A percentile compares a stretch with the other conserved stretches of the same genome.
These are phyloP conservation scores for Aspidiotus destructor DNA, from an alignment of 2,888 invertebrate species.

Conservation along the genomic window DNA sequence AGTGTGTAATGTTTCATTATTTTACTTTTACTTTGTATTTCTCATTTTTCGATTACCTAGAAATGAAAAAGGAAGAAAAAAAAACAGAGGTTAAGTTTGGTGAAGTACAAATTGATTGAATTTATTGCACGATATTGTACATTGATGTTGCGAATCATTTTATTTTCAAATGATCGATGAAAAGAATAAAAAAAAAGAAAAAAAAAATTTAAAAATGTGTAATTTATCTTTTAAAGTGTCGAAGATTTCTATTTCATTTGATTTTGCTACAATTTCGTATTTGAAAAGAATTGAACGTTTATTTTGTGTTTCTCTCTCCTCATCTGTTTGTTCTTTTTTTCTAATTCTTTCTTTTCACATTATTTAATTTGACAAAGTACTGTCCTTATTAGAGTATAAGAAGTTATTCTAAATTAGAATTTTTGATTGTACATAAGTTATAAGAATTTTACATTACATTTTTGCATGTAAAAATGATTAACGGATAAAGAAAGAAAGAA, in stretches of 20 bases:
- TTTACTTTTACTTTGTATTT: neutral
- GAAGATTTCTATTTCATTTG: too few species aligned
- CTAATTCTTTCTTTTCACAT: neutral
- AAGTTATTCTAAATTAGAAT: conserved; percentile 27
- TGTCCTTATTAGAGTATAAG: conserved; percentile 14
- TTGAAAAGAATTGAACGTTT: conserved; percentile 12
- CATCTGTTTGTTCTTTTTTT: conserved; percentile 1
- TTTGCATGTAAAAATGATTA: conserved; percentile 29
- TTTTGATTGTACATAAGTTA: conserved; percentile 22
- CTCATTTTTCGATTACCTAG: neutral
- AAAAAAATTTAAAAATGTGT: too few species aligned
- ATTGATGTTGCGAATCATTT: neutral
- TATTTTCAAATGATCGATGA: neutral
- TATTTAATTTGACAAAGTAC: conserved; percentile 13
- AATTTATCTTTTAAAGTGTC: too few species aligned
- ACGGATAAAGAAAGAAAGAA: conserved; percentile 14
- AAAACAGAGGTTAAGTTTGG: neutral
- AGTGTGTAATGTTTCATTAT: neutral
- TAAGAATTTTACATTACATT: conserved; percentile 23
- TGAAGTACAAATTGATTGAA: conserved; percentile 6
- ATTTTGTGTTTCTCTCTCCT: conserved; percentile 3
- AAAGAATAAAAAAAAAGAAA: neutral
- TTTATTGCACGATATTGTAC: conserved; percentile 5
- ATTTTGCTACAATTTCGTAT: neutral
- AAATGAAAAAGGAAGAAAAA: too few species aligned